Evolutionary conservation across 1,140 invertebrate species (phyloP).

Genomic region (Daktulosphaira vitifoliae): DNA sequence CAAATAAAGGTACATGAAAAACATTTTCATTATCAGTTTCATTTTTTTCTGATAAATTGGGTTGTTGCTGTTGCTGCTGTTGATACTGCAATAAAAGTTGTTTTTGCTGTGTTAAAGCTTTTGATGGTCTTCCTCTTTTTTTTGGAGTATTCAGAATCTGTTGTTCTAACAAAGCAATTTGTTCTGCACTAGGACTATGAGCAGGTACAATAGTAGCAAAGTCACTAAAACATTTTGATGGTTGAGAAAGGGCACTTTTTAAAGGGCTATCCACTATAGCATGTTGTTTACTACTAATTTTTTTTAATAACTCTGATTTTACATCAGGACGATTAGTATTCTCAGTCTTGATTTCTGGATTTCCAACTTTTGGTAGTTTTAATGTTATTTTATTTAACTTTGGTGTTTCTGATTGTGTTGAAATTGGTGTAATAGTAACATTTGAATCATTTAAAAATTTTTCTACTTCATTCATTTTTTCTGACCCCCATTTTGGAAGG

Average conservation of each 20-base stretch:
- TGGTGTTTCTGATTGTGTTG: constrained; percentile 25
- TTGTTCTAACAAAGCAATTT: constrained; percentile 30
- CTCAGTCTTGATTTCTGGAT: constrained; percentile 35
- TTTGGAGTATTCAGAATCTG: constrained; percentile 8
- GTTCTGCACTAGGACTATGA: constrained; percentile 1
- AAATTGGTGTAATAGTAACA: constrained; percentile 25
- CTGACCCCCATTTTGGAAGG: constrained; percentile 20
- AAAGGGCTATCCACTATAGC: constrained; percentile 18
- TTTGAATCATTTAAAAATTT: constrained; percentile 32
- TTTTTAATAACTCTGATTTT: constrained; percentile 31
- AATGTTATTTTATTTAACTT: constrained; percentile 35
- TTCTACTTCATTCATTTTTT: constrained; percentile 32
- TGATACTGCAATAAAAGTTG: constrained; percentile 32
- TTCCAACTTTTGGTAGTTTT: constrained; percentile 34
- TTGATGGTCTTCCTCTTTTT: constrained; percentile 35
- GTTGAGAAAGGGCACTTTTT: constrained; percentile 21
- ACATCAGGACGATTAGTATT: constrained; percentile 12
- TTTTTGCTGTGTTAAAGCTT: constrained; percentile 28
- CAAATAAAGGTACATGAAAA: constrained; percentile 31
- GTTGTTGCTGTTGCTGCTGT: constrained; percentile 14
- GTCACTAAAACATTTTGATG: constrained; percentile 13
- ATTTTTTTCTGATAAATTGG: not conserved
- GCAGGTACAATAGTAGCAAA: constrained; percentile 19
- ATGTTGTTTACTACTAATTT: constrained; percentile 25
- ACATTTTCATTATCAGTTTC: not conserved